phyloP scores from a whole-genome alignment of 2,797 vertebrate genomes.

The Acomys russatus region DNA sequence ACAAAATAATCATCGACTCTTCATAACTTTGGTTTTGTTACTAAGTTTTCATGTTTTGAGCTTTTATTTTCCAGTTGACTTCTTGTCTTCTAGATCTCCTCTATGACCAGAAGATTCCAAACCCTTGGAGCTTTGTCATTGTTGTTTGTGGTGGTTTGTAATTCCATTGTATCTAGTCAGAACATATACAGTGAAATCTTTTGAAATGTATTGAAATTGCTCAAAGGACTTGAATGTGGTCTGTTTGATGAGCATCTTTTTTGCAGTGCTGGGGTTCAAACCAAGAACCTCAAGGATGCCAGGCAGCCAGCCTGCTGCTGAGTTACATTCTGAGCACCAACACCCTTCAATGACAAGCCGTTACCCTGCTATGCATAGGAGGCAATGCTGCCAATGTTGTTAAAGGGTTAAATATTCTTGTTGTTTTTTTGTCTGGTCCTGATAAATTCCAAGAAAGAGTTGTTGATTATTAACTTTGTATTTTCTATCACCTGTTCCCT shows the following conservation, averaged over 20 bases:
- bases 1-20: neutral
- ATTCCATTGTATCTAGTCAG: neutral
- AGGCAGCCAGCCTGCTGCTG: neutral
- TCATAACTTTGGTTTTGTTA: neutral
- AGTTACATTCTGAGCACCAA: neutral
- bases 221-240: neutral
- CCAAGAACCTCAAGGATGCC: neutral
- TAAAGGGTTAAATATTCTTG: neutral
- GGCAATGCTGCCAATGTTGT: neutral
- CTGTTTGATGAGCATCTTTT: neutral
- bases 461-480: neutral
- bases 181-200: neutral
- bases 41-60: neutral
- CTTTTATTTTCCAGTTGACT: constrained; percentile 22
- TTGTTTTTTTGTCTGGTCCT: neutral
- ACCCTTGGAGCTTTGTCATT: neutral
- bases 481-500: neutral
- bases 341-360: neutral
- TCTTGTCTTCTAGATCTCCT: neutral
- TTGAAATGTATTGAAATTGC: neutral
- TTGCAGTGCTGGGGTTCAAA: neutral
- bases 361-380: neutral
- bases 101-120: neutral
- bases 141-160: neutral
- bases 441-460: neutral